These are phyloP conservation scores for Streblospio benedicti DNA, from an alignment of 1,140 invertebrate genomes.

Conservation along the genomic window DNA sequence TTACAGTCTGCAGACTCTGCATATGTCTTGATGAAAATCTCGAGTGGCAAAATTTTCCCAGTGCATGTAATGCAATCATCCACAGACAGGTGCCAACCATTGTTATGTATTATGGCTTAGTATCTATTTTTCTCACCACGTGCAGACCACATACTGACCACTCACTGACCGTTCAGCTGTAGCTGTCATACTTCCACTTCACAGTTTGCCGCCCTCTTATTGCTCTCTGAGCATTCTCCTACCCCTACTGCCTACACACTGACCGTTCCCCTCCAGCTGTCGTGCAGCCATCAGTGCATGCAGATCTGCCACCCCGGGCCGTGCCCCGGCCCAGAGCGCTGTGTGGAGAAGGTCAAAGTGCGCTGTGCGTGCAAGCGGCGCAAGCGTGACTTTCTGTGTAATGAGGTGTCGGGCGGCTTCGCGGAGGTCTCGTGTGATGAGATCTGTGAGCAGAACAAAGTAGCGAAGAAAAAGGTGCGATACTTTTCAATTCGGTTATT, in stretches of 20 bases:
- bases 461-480: constrained; percentile 31
- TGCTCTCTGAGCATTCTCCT: too few relatives aligned
- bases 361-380: constrained; percentile 69
- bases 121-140: too few relatives aligned
- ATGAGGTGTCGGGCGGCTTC: constrained; percentile 24
- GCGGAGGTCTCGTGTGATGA: constrained; percentile 40
- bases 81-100: too few relatives aligned
- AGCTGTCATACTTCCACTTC: too few relatives aligned
- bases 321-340: constrained; percentile 60
- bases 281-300: constrained; percentile 64
- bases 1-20: too few relatives aligned
- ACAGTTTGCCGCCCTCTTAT: too few relatives aligned
- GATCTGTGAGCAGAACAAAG: constrained; percentile 28
- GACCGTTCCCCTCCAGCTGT: constrained; percentile 40
- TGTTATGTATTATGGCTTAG: too few relatives aligned
- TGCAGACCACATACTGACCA: too few relatives aligned
- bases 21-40: too few relatives aligned
- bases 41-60: too few relatives aligned
- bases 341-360: constrained; percentile 70
- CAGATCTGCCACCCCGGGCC: constrained; percentile 65
- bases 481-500: neutral
- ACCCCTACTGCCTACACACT: neutral
- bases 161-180: too few relatives aligned
- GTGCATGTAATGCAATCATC: too few relatives aligned
- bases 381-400: constrained; percentile 67